Evolutionary conservation across 2,797 vertebrate species (phyloP), one percentile per base, ranked within the genome.

Genomic region (Sus cebifrons): DNA sequence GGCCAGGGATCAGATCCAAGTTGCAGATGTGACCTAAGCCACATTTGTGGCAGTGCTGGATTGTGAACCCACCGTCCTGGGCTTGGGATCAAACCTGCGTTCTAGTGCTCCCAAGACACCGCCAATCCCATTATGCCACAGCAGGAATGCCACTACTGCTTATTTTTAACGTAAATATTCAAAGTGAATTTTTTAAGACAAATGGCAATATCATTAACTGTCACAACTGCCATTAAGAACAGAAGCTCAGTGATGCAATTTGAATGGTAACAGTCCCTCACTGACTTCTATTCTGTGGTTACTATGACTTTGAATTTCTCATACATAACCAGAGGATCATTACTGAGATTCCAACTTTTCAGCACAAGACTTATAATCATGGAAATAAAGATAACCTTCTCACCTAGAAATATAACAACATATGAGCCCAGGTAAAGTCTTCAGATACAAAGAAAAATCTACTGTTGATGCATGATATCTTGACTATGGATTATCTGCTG

Each of bases 301-400:
- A 5, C 4, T 70, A 2, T 21, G 64, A 73, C 11, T 79, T 73
- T 83, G 52, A 78, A 56, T 86, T 44, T 71, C 81, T 9, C 75
- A n/a, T 58, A 54, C n/a, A 77, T n/a, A 95, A 62, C 25, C 70
- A 79, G 32, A 73, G 36, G 94, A 70, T 74, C 68, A 11, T 2
- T 40, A 32, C 0, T 0, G 14, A 91, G 65, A 83, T 86, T 93
- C 62, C 85, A 18, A 70, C 86, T 79, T 96, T 94, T 2, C 6
- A 87, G 70, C 89, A 29, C 17, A 6, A 71, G 62, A 93, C 77
- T 92, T 94, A 18, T 0, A 52, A 86, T 90, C 86, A 0, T 83
- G 60, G 82, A 91, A 93, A 29, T 52, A 68, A 97, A 92, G 65
- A 93, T 58, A 60, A 70, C 87, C 8, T 77, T 95, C 74, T 95